Conservation (phyloP, 2,113 vertebrate genomes). For the Lota lota region DNA sequence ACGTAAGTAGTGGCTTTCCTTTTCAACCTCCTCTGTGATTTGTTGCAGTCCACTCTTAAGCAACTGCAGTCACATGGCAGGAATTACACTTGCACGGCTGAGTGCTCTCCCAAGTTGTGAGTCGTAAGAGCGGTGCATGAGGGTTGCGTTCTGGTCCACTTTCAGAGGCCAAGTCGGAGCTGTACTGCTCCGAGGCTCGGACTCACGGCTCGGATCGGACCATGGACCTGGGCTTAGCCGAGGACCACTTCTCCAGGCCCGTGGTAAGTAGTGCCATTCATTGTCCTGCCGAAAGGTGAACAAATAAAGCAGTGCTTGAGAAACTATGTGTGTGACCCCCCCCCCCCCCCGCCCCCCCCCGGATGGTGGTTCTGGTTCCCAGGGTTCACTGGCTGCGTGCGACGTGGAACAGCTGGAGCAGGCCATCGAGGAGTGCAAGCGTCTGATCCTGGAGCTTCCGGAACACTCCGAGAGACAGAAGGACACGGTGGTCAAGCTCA, state of each 20-base stretch:
- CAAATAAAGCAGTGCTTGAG: too few species aligned
- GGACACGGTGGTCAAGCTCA: conserved; percentile 92
- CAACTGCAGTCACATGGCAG: conserved; percentile 24
- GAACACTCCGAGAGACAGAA: conserved; percentile 94
- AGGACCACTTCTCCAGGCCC: conserved; percentile 93
- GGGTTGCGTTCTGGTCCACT: neutral
- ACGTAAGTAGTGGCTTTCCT: neutral
- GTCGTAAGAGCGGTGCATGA: conserved; percentile 6
- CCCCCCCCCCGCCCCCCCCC: neutral
- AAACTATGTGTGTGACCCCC: neutral
- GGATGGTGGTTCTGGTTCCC: neutral
- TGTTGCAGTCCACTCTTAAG: conserved; percentile 3
- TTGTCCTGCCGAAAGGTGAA: neutral
- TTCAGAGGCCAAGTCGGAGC: conserved; percentile 73
- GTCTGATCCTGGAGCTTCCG: conserved; percentile 85
- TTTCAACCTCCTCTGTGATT: neutral
- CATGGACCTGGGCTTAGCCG: conserved; percentile 90
- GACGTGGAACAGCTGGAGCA: conserved; percentile 86
- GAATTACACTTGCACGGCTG: conserved; percentile 15
- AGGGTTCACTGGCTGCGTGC: conserved; percentile 88
- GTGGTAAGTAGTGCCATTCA: conserved; percentile 70
- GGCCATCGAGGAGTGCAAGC: conserved; percentile 93
- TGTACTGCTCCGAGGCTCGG: conserved; percentile 62
- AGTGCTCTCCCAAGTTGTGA: neutral
- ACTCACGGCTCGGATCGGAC: conserved; percentile 70